Evolutionary conservation across 2,888 invertebrate species (phyloP).

Genomic region (Conomelus anceps): DNA sequence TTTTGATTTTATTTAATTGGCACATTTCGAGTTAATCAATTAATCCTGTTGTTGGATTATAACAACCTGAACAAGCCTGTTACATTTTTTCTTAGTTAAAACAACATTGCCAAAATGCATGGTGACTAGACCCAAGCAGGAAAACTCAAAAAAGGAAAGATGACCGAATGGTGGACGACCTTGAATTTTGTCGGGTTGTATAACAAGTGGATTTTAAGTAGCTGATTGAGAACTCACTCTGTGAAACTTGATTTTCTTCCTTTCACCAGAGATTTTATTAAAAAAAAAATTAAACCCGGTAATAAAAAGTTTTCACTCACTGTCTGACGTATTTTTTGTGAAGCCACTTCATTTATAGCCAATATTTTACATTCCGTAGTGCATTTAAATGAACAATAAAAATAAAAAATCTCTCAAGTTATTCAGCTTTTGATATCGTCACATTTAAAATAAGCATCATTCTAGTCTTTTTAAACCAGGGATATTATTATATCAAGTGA

Average conservation of each 20-base stretch:
- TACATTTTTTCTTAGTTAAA: neutral
- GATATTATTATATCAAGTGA: too few relatives aligned
- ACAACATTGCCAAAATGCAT: neutral
- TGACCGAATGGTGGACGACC: neutral
- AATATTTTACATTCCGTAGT: too few relatives aligned
- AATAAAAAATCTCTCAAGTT: too few relatives aligned
- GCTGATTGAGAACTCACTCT: neutral
- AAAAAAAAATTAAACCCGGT: neutral
- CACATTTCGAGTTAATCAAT: neutral
- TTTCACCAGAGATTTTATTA: neutral
- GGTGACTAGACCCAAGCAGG: neutral
- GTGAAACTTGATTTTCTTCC: neutral
- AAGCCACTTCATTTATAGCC: too few relatives aligned
- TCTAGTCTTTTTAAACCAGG: too few relatives aligned
- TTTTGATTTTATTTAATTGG: neutral
- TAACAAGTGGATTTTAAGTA: too few relatives aligned
- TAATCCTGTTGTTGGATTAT: neutral
- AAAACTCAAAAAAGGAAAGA: neutral
- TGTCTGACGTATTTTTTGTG: too few relatives aligned
- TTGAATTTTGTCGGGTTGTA: neutral
- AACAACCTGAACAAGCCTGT: neutral
- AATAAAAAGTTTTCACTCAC: too few relatives aligned
- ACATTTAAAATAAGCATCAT: too few relatives aligned
- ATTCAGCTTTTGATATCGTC: too few relatives aligned
- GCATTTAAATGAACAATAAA: too few relatives aligned